Conservation (phyloP, 2,888 invertebrate species). For the Parnassius mnemosyne region DNA sequence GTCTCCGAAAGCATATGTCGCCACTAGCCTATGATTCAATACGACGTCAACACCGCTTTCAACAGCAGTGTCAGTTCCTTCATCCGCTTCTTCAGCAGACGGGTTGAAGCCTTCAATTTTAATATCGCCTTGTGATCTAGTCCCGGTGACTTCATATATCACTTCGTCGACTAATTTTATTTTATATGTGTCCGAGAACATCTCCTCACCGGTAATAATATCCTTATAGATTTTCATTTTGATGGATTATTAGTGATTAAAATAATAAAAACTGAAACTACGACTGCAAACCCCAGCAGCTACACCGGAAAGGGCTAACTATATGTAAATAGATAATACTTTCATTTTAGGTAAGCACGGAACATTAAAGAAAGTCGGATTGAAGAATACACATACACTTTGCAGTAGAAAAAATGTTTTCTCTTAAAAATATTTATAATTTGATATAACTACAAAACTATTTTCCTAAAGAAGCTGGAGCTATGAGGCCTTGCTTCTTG, state of each 20-base stretch:
- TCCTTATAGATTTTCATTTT: slow-evolving; percentile 98
- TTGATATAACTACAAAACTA: no score
- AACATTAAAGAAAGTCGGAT: no score
- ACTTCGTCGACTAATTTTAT: slow-evolving; percentile 95
- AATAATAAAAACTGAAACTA: slow-evolving; percentile 80
- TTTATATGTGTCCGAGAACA: slow-evolving; percentile 98
- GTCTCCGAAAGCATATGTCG: slow-evolving; percentile 92
- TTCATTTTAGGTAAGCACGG: no score
- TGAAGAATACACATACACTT: no score
- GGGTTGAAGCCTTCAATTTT: slow-evolving; percentile 94
- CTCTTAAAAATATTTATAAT: no score
- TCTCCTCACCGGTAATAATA: slow-evolving; percentile 97
- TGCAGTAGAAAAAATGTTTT: no score
- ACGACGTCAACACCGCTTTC: slow-evolving; percentile 96
- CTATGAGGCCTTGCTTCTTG: no score
- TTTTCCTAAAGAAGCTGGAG: no score
- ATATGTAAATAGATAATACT: background rate
- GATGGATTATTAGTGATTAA: slow-evolving; percentile 77
- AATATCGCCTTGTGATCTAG: slow-evolving; percentile 88
- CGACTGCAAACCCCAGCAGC: slow-evolving; percentile 77
- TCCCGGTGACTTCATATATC: slow-evolving; percentile 95
- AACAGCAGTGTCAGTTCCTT: slow-evolving; percentile 86
- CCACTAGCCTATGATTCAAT: slow-evolving; percentile 92
- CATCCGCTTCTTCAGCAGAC: slow-evolving; percentile 94
- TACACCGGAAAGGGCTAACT: slow-evolving; percentile 76